phyloP scores from a whole-genome alignment of 53 echinoderm and acorn worm species.

The Paelopatides confundens region DNA sequence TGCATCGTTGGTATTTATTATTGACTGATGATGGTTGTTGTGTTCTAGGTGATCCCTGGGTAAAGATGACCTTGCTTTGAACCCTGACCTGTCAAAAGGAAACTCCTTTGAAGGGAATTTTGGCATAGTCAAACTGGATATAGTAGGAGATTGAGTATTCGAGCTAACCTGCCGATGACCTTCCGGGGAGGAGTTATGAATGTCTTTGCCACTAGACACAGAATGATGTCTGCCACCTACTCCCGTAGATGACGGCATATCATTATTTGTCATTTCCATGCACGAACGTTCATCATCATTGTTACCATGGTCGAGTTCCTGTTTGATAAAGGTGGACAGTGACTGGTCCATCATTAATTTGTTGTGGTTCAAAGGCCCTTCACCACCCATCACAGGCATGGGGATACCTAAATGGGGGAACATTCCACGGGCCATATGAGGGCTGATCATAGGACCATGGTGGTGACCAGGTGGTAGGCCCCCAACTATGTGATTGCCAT shows the following conservation, averaged over 20 bases:
- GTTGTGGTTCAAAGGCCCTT: slow-evolving; percentile 57
- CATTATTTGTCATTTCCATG: slow-evolving; percentile 63
- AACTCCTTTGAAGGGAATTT: slow-evolving; percentile 60
- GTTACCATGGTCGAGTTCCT: slow-evolving; percentile 84
- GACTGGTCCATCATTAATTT: slow-evolving; percentile 85
- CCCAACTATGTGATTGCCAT: slow-evolving; percentile 53
- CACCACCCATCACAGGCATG: slow-evolving; percentile 65
- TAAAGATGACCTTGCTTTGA: slow-evolving; percentile 9
- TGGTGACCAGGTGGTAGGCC: slow-evolving; percentile 58
- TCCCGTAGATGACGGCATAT: slow-evolving; percentile 72
- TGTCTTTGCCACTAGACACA: slow-evolving; percentile 70
- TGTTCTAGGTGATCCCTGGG: background rate
- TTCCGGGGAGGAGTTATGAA: slow-evolving; percentile 69
- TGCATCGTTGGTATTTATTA: background rate
- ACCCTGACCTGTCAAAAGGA: slow-evolving; percentile 41
- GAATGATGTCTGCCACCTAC: slow-evolving; percentile 82
- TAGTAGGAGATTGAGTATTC: slow-evolving; percentile 86
- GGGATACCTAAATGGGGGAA: slow-evolving; percentile 60
- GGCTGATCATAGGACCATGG: slow-evolving; percentile 67
- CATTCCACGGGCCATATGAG: slow-evolving; percentile 71
- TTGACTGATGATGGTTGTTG: slow-evolving; percentile 2
- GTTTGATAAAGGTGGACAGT: slow-evolving; percentile 94
- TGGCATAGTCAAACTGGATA: slow-evolving; percentile 85
- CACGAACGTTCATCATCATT: slow-evolving; percentile 77
- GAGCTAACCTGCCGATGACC: slow-evolving; percentile 52